phyloP scores from a whole-genome alignment of 2,888 invertebrate species.

The Thera obeliscata region DNA sequence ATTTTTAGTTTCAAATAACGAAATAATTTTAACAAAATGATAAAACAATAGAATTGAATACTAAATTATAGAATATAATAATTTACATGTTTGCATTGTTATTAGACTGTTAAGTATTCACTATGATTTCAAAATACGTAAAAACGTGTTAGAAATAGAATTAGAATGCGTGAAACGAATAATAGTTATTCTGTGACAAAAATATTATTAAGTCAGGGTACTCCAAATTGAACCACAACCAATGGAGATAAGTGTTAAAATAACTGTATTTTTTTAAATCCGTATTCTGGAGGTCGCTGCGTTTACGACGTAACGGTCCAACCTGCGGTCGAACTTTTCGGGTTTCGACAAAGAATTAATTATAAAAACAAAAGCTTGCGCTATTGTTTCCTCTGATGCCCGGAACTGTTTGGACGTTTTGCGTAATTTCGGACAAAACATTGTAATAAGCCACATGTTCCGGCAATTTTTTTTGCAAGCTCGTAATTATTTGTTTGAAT shows the following conservation, averaged over 20 bases:
- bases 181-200: conserved; percentile 39
- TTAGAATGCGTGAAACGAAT: conserved; percentile 70
- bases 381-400: conserved; percentile 73
- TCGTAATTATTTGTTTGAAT: conserved; percentile 23
- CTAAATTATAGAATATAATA: conserved; percentile 37
- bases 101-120: conserved; percentile 49
- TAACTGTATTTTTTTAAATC: conserved; percentile 42
- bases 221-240: conserved; percentile 39
- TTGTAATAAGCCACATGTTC: conserved; percentile 54
- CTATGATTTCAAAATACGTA: conserved; percentile 63
- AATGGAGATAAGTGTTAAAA: conserved; percentile 38
- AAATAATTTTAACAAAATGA: conserved; percentile 24
- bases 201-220: conserved; percentile 17
- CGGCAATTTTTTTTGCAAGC: conserved; percentile 31
- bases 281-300: conserved; percentile 63
- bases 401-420: conserved; percentile 78
- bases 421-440: conserved; percentile 76
- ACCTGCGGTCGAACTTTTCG: conserved; percentile 69
- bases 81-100: conserved; percentile 45
- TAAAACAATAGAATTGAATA: conserved; percentile 35
- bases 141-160: conserved; percentile 66
- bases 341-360: conserved; percentile 73
- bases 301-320: conserved; percentile 77
- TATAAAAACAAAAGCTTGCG: conserved; percentile 75
- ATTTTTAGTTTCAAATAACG: conserved; percentile 22